phyloP scores from a whole-genome alignment of 2,888 invertebrate species.

The Panzeria rudis region DNA sequence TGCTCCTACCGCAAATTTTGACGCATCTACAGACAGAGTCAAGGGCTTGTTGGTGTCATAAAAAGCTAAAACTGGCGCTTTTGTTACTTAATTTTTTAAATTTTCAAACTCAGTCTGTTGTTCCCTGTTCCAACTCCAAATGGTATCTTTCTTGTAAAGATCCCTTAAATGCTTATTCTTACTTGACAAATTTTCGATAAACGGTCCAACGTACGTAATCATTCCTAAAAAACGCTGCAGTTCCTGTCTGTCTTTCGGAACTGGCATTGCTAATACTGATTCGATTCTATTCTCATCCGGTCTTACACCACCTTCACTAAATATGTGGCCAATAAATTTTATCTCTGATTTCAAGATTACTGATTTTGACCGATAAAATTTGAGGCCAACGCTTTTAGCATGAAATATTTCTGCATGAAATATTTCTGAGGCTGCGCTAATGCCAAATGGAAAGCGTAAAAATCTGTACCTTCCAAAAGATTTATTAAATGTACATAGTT shows the following conservation, averaged over 20 bases:
- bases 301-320: too few species aligned
- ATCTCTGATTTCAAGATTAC: not conserved
- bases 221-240: conserved; percentile 70
- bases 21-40: conserved; percentile 42
- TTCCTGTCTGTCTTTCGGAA: conserved; percentile 1
- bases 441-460: conserved; percentile 17
- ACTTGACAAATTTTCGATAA: conserved; percentile 72
- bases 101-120: conserved; percentile 8
- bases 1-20: conserved; percentile 54
- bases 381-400: not conserved
- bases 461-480: conserved; percentile 26
- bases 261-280: not conserved
- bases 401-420: too few species aligned
- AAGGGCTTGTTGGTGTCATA: not conserved
- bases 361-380: not conserved
- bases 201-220: conserved; percentile 70
- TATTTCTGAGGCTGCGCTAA: not conserved
- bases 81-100: not conserved
- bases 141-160: not conserved
- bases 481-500: too few species aligned
- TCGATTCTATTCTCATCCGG: not conserved
- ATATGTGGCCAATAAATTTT: too few species aligned
- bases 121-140: not conserved
- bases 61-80: not conserved
- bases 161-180: conserved; percentile 59